These are phyloP conservation scores for Malacoraja senta DNA, from an alignment of 2,797 vertebrate genomes.

Conservation along the genomic window DNA sequence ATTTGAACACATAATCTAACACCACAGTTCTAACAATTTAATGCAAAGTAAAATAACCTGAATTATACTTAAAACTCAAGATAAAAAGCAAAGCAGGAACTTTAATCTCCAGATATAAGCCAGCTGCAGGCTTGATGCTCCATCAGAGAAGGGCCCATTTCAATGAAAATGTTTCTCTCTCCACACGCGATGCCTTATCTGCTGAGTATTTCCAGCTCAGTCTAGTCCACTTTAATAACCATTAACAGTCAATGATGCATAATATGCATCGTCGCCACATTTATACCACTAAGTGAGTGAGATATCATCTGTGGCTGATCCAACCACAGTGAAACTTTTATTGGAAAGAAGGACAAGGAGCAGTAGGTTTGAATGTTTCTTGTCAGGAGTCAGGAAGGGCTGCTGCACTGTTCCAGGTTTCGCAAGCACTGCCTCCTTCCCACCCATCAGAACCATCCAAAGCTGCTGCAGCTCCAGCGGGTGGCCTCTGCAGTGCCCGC, in stretches of 20 bases:
- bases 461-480: not conserved
- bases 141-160: not conserved
- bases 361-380: not conserved
- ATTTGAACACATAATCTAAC: not conserved
- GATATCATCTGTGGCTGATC: not conserved
- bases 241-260: not conserved
- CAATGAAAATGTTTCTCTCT: not conserved
- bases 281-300: not conserved
- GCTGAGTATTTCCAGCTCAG: no score
- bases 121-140: no score
- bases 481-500: not conserved
- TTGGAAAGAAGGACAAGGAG: not conserved
- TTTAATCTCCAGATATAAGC: not conserved
- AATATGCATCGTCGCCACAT: not conserved
- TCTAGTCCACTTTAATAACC: not conserved
- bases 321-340: not conserved
- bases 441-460: not conserved
- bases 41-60: not conserved
- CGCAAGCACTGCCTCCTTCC: not conserved
- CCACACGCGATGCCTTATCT: not conserved
- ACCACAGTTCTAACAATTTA: not conserved
- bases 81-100: not conserved
- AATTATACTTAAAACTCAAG: not conserved
- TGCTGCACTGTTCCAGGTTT: no score
- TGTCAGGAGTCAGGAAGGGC: not conserved